A percentile compares a stretch with the other conserved stretches of the same genome.
These are phyloP conservation scores for Archocentrus centrarchus DNA, from an alignment of 2,113 vertebrate species.

Conservation along the genomic window DNA sequence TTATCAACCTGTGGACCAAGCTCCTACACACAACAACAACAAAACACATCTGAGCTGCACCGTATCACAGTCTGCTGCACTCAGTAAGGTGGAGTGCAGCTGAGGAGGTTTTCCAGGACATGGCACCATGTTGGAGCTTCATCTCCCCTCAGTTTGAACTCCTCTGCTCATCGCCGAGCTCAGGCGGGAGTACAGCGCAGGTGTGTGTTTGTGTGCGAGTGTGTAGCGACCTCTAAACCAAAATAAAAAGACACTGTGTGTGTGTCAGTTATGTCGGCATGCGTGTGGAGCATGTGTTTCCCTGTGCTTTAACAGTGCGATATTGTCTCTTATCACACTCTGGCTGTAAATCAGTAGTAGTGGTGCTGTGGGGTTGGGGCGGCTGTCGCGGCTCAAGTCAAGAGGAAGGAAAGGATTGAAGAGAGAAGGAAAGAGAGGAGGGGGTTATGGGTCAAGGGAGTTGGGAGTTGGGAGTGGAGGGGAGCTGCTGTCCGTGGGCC, in stretches of 20 bases:
- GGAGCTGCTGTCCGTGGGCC: slow-evolving; percentile 45
- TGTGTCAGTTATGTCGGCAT: slow-evolving; percentile 52
- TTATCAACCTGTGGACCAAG: slow-evolving; percentile 70
- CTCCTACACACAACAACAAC: slow-evolving; percentile 67
- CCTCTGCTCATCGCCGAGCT: slow-evolving; percentile 7
- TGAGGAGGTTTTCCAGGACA: neutral
- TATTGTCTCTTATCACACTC: slow-evolving; percentile 77
- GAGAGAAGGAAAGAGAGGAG: slow-evolving; percentile 32
- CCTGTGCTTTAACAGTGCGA: slow-evolving; percentile 72
- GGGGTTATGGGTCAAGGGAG: slow-evolving; percentile 13
- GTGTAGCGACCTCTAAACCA: slow-evolving; percentile 58
- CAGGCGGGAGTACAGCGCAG: slow-evolving; percentile 59
- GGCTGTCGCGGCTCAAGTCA: slow-evolving; percentile 55
- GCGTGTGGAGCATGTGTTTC: slow-evolving; percentile 43
- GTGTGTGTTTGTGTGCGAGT: slow-evolving; percentile 46
- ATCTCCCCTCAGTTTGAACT: slow-evolving; percentile 9
- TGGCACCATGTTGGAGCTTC: neutral
- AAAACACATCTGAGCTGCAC: slow-evolving; percentile 72
- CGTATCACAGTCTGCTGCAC: slow-evolving; percentile 13
- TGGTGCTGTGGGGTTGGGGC: slow-evolving; percentile 45
- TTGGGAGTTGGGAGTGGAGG: slow-evolving; percentile 3
- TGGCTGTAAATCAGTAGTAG: slow-evolving; percentile 61
- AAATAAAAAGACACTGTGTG: slow-evolving; percentile 72
- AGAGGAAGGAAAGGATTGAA: slow-evolving; percentile 51
- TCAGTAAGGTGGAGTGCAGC: slow-evolving; percentile 9